phyloP scores from a whole-genome alignment of 2,113 vertebrate species.

The Cebus imitator region DNA sequence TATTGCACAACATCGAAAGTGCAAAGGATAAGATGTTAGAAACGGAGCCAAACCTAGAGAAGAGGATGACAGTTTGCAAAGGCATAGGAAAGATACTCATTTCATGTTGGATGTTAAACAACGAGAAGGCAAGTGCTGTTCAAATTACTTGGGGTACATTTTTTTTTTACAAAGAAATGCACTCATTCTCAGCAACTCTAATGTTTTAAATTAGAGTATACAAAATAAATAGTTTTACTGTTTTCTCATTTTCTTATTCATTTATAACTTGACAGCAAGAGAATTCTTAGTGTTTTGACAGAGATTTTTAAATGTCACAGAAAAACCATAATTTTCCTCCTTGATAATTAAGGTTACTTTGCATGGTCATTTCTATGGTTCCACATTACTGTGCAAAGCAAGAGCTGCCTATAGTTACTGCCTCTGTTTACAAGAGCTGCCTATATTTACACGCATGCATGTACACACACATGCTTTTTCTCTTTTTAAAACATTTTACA shows the following conservation, averaged over 20 bases:
- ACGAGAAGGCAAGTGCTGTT: background rate
- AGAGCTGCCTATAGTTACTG: background rate
- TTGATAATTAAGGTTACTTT: background rate
- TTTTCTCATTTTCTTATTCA: background rate
- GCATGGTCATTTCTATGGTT: background rate
- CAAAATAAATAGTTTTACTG: background rate
- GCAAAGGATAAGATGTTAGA: background rate
- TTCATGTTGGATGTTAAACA: rapidly evolving
- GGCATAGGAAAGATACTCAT: background rate
- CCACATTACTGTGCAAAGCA: background rate
- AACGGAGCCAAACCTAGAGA: background rate
- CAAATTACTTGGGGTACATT: rapidly evolving
- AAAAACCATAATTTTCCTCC: background rate
- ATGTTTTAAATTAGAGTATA: background rate
- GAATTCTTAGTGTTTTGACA: constrained; percentile 22
- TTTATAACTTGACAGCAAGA: constrained; percentile 11
- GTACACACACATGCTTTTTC: background rate
- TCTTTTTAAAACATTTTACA: background rate
- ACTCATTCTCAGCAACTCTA: background rate
- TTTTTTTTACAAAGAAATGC: background rate
- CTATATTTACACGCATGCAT: background rate
- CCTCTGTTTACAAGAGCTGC: background rate
- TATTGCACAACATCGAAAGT: background rate
- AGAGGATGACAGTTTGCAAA: background rate
- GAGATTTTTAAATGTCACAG: background rate